These are phyloP conservation scores for Anhinga anhinga DNA, from an alignment of 2,113 vertebrate species.

Conservation along the genomic window DNA sequence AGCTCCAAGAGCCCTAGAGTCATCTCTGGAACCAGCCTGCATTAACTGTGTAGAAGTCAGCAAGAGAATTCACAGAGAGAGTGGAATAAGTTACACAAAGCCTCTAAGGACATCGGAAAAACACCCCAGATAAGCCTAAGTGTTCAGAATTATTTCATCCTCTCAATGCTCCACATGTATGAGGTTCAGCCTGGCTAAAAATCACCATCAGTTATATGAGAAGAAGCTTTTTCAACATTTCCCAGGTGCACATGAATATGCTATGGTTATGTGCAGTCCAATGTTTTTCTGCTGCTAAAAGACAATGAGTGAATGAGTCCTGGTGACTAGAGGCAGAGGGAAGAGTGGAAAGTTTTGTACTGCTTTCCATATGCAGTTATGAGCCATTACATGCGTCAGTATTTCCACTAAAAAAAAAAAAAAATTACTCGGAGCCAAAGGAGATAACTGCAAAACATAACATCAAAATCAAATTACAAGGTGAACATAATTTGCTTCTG, in stretches of 20 bases:
- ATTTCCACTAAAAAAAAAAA: not conserved
- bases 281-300: not conserved
- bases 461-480: constrained; percentile 43
- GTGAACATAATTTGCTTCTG: constrained; percentile 16
- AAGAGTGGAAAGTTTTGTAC: not conserved
- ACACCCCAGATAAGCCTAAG: not conserved
- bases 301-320: not conserved
- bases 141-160: not conserved
- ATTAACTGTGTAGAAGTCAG: not conserved
- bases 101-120: not conserved
- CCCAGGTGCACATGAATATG: not conserved
- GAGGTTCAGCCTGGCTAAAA: not conserved
- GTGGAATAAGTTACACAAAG: not conserved
- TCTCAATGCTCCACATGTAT: not conserved
- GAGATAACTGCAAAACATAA: not conserved
- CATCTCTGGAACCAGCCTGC: not conserved
- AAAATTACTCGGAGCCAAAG: not conserved
- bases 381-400: not conserved
- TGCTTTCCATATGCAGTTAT: not conserved
- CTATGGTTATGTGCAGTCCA: not conserved
- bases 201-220: not conserved
- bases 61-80: not conserved
- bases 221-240: not conserved
- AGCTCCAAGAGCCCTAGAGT: not conserved
- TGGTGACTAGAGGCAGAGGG: not conserved